A percentile compares a stretch with the other conserved stretches of the same genome.
Conservation (phyloP, 2,888 invertebrate genomes). For the Pegoplata infirma region DNA sequence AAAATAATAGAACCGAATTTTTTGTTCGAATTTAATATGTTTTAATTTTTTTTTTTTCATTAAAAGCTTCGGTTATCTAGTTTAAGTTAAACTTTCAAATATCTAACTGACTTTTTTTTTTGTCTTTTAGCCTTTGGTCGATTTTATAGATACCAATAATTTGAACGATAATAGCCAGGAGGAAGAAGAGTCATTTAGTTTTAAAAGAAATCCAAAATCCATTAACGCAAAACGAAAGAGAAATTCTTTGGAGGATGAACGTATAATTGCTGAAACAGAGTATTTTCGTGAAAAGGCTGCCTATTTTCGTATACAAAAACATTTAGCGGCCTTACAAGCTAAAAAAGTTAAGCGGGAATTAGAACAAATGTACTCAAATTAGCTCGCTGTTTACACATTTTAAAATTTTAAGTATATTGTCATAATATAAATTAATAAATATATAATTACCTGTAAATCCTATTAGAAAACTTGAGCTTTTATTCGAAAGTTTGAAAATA, state of each 20-base stretch:
- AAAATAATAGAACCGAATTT: too few relatives aligned
- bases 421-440: neutral
- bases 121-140: slow-evolving; percentile 39
- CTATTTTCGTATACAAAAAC: slow-evolving; percentile 72
- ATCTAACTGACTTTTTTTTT: neutral
- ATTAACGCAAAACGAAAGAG: slow-evolving; percentile 21
- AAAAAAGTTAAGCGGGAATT: slow-evolving; percentile 66
- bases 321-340: slow-evolving; percentile 70
- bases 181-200: neutral
- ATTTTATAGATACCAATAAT: slow-evolving; percentile 39
- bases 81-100: too few relatives aligned
- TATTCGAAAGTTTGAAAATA: too few relatives aligned
- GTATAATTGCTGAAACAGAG: slow-evolving; percentile 69
- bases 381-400: too few relatives aligned
- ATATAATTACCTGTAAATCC: neutral
- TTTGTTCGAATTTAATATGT: too few relatives aligned
- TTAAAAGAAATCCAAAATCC: slow-evolving; percentile 5
- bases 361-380: slow-evolving; percentile 58
- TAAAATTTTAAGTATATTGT: too few relatives aligned
- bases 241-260: slow-evolving; percentile 63
- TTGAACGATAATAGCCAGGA: slow-evolving; percentile 12
- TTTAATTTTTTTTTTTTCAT: too few relatives aligned
- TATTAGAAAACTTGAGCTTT: too few relatives aligned
- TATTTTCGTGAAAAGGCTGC: slow-evolving; percentile 72
- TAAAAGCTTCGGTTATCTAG: too few relatives aligned